Percentiles rank a stretch among this genome's conserved stretches.
These are phyloP conservation scores for Cosmia trapezina DNA, from an alignment of 2,888 invertebrate genomes.

Conservation along the genomic window DNA sequence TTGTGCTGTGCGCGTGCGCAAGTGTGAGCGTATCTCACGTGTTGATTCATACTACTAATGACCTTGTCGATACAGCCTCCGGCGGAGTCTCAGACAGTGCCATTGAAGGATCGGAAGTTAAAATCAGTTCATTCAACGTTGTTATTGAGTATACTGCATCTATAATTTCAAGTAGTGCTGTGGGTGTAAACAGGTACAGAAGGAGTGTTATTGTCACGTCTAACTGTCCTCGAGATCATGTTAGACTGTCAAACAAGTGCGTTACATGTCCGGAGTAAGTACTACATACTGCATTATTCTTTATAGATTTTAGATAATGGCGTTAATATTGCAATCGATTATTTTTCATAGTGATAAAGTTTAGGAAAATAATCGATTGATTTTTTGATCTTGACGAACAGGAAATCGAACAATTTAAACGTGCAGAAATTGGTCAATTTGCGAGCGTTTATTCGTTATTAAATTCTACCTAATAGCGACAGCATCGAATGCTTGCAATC, in stretches of 20 bases:
- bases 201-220: conserved; percentile 37
- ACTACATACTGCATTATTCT: background rate
- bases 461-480: background rate
- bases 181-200: conserved; percentile 4
- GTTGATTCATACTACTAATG: conserved; percentile 27
- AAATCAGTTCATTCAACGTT: conserved; percentile 5
- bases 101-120: background rate
- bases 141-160: background rate
- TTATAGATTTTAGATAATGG: background rate
- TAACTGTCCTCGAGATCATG: conserved; percentile 19
- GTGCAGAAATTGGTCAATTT: too few species aligned
- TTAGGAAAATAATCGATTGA: too few species aligned
- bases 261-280: conserved; percentile 50
- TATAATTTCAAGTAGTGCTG: background rate
- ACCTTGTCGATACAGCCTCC: conserved; percentile 44
- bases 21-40: conserved; percentile 34
- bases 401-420: background rate
- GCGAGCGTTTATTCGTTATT: background rate
- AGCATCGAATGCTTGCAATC: background rate
- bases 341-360: background rate
- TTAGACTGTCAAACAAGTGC: conserved; percentile 27
- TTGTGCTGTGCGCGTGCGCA: conserved; percentile 39
- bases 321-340: too few species aligned
- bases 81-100: background rate
- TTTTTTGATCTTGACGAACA: background rate